Conservation (phyloP, 2,113 vertebrate species). For the Grus americana region DNA sequence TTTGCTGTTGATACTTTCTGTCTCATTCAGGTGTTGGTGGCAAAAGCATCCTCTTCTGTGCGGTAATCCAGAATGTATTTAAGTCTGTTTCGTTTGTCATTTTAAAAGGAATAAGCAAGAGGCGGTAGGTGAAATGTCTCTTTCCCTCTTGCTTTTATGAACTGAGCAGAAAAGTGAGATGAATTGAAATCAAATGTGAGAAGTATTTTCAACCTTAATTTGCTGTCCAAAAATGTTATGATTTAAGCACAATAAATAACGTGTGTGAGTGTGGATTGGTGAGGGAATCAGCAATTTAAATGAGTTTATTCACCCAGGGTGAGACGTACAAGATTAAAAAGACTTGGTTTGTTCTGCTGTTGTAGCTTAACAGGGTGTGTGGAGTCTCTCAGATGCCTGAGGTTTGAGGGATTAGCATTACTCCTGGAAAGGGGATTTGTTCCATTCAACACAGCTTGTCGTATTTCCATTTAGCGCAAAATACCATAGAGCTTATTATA, state of each 20-base stretch:
- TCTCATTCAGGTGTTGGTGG: not conserved
- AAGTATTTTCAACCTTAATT: constrained; percentile 32
- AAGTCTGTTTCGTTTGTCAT: not conserved
- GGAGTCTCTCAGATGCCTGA: not conserved
- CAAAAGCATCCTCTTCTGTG: not conserved
- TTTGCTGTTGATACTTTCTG: not conserved
- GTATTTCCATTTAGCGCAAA: not conserved
- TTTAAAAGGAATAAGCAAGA: not conserved
- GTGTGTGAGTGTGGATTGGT: rapidly evolving
- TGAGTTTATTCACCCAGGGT: not conserved
- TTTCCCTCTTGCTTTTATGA: not conserved
- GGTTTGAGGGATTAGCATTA: not conserved
- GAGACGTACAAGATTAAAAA: not conserved
- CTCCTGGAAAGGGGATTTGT: not conserved
- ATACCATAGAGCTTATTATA: not conserved
- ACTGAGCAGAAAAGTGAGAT: not conserved
- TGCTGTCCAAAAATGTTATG: not conserved
- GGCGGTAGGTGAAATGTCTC: not conserved
- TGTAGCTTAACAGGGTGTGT: not conserved
- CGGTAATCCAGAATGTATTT: not conserved
- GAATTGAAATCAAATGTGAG: not conserved
- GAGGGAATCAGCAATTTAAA: constrained; percentile 12
- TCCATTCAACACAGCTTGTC: not conserved
- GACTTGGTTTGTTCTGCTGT: not conserved
- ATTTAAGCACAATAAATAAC: constrained; percentile 5